Evolutionary conservation across 1,140 invertebrate genomes (phyloP).

Genomic region (Panulirus ornatus): DNA sequence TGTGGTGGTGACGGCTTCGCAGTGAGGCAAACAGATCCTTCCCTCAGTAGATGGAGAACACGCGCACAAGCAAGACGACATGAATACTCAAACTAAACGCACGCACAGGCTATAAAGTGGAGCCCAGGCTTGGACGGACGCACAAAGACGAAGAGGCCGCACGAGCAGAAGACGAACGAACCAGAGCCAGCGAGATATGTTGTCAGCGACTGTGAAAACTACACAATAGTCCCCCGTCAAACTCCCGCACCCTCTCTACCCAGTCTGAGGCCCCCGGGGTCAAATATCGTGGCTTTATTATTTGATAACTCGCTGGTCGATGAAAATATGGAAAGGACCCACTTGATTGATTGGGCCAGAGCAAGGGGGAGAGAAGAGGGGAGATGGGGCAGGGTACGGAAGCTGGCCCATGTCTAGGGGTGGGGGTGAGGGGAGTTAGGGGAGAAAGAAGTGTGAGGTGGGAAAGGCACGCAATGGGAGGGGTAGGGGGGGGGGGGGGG

Average conservation of each 20-base stretch:
- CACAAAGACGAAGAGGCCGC: too few species aligned
- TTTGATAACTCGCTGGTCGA: constrained; percentile 59
- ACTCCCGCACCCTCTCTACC: neutral
- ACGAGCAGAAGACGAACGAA: too few species aligned
- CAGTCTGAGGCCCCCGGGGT: constrained; percentile 10
- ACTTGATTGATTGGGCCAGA: constrained; percentile 50
- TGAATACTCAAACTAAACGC: too few species aligned
- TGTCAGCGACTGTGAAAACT: neutral
- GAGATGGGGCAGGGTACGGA: neutral
- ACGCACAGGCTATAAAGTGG: too few species aligned
- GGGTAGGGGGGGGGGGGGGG: neutral
- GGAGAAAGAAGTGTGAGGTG: neutral
- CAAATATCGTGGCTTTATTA: constrained; percentile 54
- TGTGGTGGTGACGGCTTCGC: too few species aligned
- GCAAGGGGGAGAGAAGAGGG: neutral
- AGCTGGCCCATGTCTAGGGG: too few species aligned
- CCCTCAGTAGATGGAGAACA: too few species aligned
- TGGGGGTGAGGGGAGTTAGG: neutral
- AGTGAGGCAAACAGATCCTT: too few species aligned
- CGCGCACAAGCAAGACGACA: too few species aligned
- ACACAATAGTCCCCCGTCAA: neutral
- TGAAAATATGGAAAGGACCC: constrained; percentile 56
- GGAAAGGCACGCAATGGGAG: neutral
- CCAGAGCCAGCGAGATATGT: neutral
- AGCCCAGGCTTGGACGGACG: too few species aligned